A percentile compares a stretch with the other conserved stretches of the same genome.
Evolutionary conservation across 2,113 vertebrate genomes (phyloP).

Genomic region (Nyctereutes procyonoides): DNA sequence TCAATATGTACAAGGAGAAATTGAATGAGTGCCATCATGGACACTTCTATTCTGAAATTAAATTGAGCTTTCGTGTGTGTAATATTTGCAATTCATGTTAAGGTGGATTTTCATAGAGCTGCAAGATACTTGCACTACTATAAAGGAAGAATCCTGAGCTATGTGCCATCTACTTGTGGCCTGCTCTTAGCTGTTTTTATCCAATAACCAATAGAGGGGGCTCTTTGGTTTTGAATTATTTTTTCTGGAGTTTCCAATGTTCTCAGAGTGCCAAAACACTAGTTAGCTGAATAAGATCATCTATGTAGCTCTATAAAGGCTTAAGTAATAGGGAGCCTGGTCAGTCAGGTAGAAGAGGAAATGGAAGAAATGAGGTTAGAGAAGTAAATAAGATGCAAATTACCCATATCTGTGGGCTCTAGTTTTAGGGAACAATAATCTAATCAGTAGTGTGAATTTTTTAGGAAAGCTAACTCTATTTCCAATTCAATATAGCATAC

Average conservation of each 20-base stretch:
- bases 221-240: not conserved
- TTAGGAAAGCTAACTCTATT: not conserved
- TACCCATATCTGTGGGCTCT: not conserved
- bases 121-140: not conserved
- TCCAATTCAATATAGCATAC: not conserved
- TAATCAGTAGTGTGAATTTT: not conserved
- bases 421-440: not conserved
- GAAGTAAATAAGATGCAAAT: not conserved
- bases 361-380: not conserved
- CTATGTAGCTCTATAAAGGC: not conserved
- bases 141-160: not conserved
- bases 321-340: not conserved
- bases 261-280: not conserved
- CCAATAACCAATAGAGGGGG: not conserved
- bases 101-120: not conserved
- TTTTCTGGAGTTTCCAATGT: not conserved
- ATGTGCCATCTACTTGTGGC: fast-evolving
- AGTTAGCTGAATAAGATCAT: not conserved
- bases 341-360: not conserved
- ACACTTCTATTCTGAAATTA: not conserved
- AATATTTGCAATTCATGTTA: not conserved
- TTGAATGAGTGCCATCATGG: not conserved
- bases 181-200: not conserved
- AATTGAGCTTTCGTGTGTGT: not conserved
- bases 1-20: not conserved